Evolutionary conservation across 1,140 invertebrate genomes (phyloP).

Genomic region (Anthonomus grandis): DNA sequence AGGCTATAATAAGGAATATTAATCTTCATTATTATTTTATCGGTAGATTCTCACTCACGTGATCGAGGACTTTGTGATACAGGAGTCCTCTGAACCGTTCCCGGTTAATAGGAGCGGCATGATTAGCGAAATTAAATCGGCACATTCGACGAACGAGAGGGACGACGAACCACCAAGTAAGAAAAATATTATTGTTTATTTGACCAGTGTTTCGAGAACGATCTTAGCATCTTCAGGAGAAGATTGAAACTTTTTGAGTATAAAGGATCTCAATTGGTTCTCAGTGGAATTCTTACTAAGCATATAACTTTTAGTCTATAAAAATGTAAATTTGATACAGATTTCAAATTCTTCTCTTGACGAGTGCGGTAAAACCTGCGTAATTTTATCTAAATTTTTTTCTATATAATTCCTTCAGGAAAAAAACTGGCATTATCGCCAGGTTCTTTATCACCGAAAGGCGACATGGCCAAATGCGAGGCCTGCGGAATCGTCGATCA

Average conservation of each 20-base stretch:
- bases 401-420: no score
- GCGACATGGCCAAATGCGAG: conserved; percentile 70
- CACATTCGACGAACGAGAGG: conserved; percentile 52
- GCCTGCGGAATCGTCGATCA: conserved; percentile 72
- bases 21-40: no score
- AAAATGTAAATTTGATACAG: no score
- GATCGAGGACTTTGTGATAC: conserved; percentile 95
- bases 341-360: no score
- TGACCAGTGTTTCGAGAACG: not conserved
- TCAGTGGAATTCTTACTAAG: no score
- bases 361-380: no score
- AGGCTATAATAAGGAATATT: no score
- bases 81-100: conserved; percentile 88
- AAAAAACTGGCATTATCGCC: conserved; percentile 38
- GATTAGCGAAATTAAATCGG: conserved; percentile 49
- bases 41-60: conserved; percentile 88
- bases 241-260: not conserved
- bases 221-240: not conserved
- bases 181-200: conserved; percentile 28
- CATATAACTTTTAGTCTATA: no score
- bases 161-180: conserved; percentile 73
- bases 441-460: conserved; percentile 34
- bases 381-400: conserved; percentile 13
- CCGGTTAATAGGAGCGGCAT: conserved; percentile 68
- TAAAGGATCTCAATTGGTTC: not conserved